Percentiles rank a stretch among this genome's conserved stretches.
These are phyloP conservation scores for Lasius platythorax DNA, from an alignment of 2,888 invertebrate genomes.

Conservation along the genomic window DNA sequence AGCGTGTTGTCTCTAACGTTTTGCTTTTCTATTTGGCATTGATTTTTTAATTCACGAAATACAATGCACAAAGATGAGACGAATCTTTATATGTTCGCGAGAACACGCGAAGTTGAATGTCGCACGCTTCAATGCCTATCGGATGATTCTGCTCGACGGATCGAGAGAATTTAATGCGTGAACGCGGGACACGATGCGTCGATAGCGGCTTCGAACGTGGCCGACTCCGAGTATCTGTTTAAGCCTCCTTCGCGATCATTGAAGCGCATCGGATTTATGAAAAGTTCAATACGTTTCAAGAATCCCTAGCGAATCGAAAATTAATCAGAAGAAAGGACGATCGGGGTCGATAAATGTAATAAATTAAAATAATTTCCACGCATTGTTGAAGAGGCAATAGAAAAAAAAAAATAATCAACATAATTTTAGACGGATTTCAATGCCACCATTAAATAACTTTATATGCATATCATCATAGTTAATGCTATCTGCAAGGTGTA, in stretches of 20 bases:
- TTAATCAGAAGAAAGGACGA: not conserved
- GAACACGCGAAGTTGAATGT: constrained; percentile 34
- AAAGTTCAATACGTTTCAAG: not conserved
- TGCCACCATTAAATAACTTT: not conserved
- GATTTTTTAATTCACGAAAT: constrained; percentile 14
- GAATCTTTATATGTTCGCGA: constrained; percentile 13
- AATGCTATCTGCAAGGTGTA: not conserved
- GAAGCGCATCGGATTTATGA: not conserved
- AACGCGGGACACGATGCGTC: constrained; percentile 37
- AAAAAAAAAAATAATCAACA: not conserved
- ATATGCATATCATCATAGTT: not conserved
- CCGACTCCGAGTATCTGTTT: not conserved
- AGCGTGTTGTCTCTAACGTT: not conserved
- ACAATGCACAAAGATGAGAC: not conserved
- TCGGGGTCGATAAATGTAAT: not conserved
- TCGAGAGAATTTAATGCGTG: constrained; percentile 67
- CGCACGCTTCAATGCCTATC: constrained; percentile 56
- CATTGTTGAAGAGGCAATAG: not conserved
- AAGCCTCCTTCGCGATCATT: constrained; percentile 1
- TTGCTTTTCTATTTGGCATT: not conserved
- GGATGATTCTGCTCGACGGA: constrained; percentile 65
- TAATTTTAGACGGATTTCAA: not conserved
- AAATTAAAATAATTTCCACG: not conserved
- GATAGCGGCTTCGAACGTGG: constrained; percentile 3
- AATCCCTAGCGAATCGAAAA: not conserved